Conservation (phyloP, 2,888 invertebrate species). For the Latrodectus hesperus region DNA sequence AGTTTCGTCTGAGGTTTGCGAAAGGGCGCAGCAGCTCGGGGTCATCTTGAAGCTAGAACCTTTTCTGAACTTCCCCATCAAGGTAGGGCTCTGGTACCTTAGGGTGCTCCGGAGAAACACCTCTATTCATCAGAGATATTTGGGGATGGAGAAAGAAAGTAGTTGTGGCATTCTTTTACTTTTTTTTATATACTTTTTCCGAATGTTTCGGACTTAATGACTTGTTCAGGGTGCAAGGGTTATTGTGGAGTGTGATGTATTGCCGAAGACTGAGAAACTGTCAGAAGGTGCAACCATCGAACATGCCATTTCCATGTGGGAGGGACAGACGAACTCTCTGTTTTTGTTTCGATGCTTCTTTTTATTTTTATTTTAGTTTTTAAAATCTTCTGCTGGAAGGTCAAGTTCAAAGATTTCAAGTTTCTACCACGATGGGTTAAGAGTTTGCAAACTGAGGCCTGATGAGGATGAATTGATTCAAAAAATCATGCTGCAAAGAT, state of each 20-base stretch:
- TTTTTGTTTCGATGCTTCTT: background rate
- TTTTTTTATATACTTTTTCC: background rate
- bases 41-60: background rate
- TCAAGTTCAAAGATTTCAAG: too few species aligned
- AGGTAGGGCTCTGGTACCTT: background rate
- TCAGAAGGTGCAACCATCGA: background rate
- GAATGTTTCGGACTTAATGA: background rate
- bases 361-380: too few species aligned
- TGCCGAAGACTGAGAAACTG: background rate
- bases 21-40: slow-evolving; percentile 2
- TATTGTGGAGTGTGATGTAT: background rate
- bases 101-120: slow-evolving; percentile 5
- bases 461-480: too few species aligned
- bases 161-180: background rate
- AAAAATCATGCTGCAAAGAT: too few species aligned
- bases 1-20: background rate
- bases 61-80: slow-evolving; percentile 5
- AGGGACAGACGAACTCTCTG: background rate
- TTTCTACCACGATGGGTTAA: too few species aligned
- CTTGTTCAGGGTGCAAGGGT: background rate
- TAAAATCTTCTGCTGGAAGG: too few species aligned
- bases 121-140: background rate
- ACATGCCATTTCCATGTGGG: slow-evolving; percentile 1
- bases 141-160: slow-evolving; percentile 2
- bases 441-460: too few species aligned